Base-by-base conservation (phyloP, 2,113 vertebrate genomes). In the Irena cyanogastra region DNA sequence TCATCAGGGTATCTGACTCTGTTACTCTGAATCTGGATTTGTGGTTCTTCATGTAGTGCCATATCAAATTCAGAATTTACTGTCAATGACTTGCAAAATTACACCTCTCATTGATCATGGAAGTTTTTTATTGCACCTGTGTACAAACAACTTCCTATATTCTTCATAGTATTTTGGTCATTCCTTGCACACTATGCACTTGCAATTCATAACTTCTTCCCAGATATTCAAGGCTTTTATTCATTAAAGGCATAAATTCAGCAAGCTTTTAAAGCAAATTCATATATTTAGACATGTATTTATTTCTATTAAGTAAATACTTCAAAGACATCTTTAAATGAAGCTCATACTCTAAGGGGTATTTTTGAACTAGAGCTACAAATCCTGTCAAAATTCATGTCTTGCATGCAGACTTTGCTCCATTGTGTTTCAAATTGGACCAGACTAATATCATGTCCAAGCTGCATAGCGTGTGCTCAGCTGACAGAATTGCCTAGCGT, bases 271-370 rank as follows among this genome's bases (percentile, higher is more conserved):
- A 85, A 87, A 80, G 61, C 16, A 83, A 77, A 88, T 77, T 83
- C 59, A 39, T 89, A 44, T 65, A 85, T 92, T 95, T 93, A 95
- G 94, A 76, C 71, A 70, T 18, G 16, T 59, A 74, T 93, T 95
- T 91, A 90, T 54, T 66, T 95, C 66, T 69, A 68, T 65, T 60
- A 88, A 93, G 35, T 83, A 50, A 90, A 64, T 86, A 90, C 75
- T 95, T 96, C 94, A 97, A 95, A 96, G 92, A 56, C 35, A 92
- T 93, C 52, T 88, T 90, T 90, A 92, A 90, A 93, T 56, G 68
- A 86, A 86, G 20, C 44, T 86, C 45, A 52, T 66, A 61, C 16
- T 66, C 63, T 86, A 68, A 81, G 60, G 79, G 30, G 7, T 63
- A 75, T 81, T 96, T 93, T 83, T 70, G 56, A 90, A 77, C 22